A percentile compares a stretch with the other conserved stretches of the same genome.
phyloP scores from a whole-genome alignment of 35 echinoderm and acorn worm genomes.

The Lytechinus variegatus region DNA sequence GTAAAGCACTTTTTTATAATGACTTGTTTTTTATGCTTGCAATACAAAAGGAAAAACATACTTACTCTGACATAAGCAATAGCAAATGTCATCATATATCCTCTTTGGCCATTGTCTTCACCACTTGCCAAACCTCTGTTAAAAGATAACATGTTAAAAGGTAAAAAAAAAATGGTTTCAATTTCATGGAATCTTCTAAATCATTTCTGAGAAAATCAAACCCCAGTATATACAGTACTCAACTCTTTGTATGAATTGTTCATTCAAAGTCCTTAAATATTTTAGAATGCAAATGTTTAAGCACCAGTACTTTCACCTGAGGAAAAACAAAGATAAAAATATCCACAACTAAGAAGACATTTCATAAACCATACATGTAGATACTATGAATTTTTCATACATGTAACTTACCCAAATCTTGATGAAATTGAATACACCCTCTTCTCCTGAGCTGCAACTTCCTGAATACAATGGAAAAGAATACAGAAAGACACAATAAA shows the following conservation, averaged over 20 bases:
- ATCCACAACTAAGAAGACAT: not conserved
- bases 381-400: not conserved
- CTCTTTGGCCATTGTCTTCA: slow-evolving; percentile 98
- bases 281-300: too few species aligned
- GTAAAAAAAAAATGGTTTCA: too few species aligned
- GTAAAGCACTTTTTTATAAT: too few species aligned
- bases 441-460: slow-evolving; percentile 93
- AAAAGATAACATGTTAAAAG: slow-evolving; percentile 17
- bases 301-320: too few species aligned
- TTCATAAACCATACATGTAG: not conserved
- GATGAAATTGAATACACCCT: slow-evolving; percentile 83
- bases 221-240: too few species aligned
- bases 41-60: not conserved
- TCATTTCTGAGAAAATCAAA: too few species aligned
- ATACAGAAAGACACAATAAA: not conserved
- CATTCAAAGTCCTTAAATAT: too few species aligned
- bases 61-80: slow-evolving; percentile 98
- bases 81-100: slow-evolving; percentile 93
- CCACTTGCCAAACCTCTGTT: slow-evolving; percentile 90
- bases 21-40: too few species aligned
- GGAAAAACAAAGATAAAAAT: not conserved
- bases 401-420: slow-evolving; percentile 71
- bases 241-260: too few species aligned
- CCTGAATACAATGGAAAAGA: slow-evolving; percentile 60
- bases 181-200: too few species aligned